These are phyloP conservation scores for Anolis carolinensis DNA, from an alignment of 2,113 vertebrate genomes.

Conservation along the genomic window DNA sequence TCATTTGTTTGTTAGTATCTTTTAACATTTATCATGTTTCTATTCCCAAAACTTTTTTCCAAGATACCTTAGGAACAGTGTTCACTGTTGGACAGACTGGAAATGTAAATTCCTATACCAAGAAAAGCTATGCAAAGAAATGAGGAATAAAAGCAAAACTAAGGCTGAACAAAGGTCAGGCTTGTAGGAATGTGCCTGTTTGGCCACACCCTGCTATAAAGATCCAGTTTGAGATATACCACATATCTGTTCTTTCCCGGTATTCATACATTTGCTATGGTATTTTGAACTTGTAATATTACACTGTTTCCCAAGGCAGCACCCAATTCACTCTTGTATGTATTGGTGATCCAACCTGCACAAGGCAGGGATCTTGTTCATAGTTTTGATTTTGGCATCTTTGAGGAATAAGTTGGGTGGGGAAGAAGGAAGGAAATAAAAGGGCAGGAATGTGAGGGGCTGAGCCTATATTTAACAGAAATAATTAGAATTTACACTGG, in stretches of 20 bases:
- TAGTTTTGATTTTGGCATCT: not conserved
- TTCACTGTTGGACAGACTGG: not conserved
- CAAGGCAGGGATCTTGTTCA: not conserved
- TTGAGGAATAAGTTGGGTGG: not conserved
- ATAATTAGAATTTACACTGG: no score
- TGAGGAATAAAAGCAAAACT: constrained; percentile 30
- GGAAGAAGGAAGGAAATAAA: not conserved
- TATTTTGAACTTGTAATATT: not conserved
- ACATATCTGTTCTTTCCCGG: not conserved
- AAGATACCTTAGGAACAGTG: not conserved
- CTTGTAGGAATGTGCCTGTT: constrained; percentile 56
- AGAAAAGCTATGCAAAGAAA: constrained; percentile 32
- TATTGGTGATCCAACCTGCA: not conserved
- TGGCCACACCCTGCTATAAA: constrained; percentile 63
- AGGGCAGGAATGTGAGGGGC: not conserved
- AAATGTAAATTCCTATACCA: constrained; percentile 23
- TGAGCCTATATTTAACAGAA: not conserved
- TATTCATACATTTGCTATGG: not conserved
- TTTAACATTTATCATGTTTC: not conserved
- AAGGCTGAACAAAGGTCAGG: constrained; percentile 36
- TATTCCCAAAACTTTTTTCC: not conserved
- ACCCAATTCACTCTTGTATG: not conserved
- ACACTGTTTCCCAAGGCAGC: not conserved
- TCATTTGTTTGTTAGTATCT: not conserved
- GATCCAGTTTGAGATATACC: constrained; percentile 9